Evolutionary conservation across 2,797 vertebrate species (phyloP).

Genomic region (Rhodeus uyekii): DNA sequence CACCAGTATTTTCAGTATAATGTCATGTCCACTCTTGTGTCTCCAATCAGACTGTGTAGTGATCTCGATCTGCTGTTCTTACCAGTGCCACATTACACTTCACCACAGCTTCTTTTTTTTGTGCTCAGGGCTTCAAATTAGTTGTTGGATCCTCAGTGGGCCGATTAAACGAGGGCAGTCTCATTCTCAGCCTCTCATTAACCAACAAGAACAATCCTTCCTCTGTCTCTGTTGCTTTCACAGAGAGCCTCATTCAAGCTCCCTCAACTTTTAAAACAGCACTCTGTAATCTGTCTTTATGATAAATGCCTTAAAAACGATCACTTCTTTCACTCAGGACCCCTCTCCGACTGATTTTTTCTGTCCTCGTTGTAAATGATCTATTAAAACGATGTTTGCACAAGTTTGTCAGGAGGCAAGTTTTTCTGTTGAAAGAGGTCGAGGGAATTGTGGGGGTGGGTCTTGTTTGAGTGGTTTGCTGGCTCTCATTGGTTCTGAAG

Average conservation of each 20-base stretch:
- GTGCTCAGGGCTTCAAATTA: conserved; percentile 38
- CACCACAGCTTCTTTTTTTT: conserved; percentile 3
- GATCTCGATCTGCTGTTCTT: conserved; percentile 19
- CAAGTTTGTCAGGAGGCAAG: conserved; percentile 16
- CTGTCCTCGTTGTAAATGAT: conserved; percentile 35
- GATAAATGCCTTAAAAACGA: background rate
- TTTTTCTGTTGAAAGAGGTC: conserved; percentile 2
- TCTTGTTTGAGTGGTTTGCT: background rate
- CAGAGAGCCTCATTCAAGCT: conserved; percentile 34
- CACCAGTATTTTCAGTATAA: conserved; percentile 11
- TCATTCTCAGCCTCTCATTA: conserved; percentile 53
- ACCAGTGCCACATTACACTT: conserved; percentile 21
- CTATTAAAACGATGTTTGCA: conserved; percentile 9
- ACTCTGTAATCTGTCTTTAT: conserved; percentile 4
- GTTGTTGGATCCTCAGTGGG: conserved; percentile 41
- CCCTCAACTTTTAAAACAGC: conserved; percentile 19
- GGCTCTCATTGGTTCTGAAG: conserved; percentile 22
- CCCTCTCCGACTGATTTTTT: background rate
- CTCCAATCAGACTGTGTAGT: conserved; percentile 4
- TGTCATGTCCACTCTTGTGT: background rate
- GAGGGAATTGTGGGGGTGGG: conserved; percentile 16
- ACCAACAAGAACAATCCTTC: conserved; percentile 44
- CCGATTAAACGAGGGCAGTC: conserved; percentile 35
- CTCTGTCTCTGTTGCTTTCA: conserved; percentile 33
- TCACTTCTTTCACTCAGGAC: background rate